These are phyloP conservation scores for Odontocerum albicorne DNA, from an alignment of 2,888 invertebrate species.

Conservation along the genomic window DNA sequence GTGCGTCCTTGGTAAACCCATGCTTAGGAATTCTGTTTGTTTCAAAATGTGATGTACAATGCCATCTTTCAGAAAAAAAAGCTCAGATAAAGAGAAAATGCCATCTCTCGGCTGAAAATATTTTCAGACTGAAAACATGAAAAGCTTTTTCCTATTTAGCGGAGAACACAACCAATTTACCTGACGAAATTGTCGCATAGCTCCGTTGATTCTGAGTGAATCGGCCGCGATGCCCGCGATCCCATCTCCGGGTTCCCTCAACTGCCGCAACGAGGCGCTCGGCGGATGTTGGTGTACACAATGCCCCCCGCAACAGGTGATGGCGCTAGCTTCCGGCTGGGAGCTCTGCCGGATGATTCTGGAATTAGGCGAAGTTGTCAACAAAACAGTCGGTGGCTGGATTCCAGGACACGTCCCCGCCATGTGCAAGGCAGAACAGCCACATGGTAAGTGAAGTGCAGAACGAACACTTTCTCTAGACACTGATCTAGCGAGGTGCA, in stretches of 20 bases:
- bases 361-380: constrained; percentile 69
- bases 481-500: constrained; percentile 80
- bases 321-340: constrained; percentile 74
- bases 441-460: constrained; percentile 66
- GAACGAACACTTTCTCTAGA: constrained; percentile 82
- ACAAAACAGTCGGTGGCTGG: constrained; percentile 72
- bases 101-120: not conserved
- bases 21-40: no score
- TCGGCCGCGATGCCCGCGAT: constrained; percentile 96
- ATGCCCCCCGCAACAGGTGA: constrained; percentile 59
- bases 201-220: constrained; percentile 93
- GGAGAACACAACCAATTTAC: constrained; percentile 57
- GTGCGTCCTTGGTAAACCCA: no score
- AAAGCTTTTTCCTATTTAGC: constrained; percentile 45
- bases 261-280: constrained; percentile 84
- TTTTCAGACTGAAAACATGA: not conserved
- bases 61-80: constrained; percentile 4
- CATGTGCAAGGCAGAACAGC: constrained; percentile 56
- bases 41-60: no score
- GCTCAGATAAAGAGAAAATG: no score
- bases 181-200: constrained; percentile 95
- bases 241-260: constrained; percentile 80
- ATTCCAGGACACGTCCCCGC: constrained; percentile 64
- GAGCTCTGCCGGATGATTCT: constrained; percentile 89
- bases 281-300: constrained; percentile 71